phyloP scores from a whole-genome alignment of 2,113 vertebrate species.

The Carassius gibelio region DNA sequence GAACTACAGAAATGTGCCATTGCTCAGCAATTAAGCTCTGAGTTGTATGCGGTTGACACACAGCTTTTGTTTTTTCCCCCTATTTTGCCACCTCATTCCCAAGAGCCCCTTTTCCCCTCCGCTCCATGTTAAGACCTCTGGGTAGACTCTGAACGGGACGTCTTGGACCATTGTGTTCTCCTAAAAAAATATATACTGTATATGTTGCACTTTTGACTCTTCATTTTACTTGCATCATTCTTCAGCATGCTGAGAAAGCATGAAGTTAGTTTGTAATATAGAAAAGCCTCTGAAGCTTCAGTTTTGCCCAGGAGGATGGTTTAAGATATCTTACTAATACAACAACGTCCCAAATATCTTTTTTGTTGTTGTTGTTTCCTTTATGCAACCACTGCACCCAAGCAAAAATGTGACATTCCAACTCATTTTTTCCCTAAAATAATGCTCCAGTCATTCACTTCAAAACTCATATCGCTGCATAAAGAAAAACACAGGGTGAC shows the following conservation, averaged over 20 bases:
- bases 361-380: not conserved
- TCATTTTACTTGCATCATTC: not conserved
- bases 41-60: conserved; percentile 54
- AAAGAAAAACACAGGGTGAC: not conserved
- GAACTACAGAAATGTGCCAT: conserved; percentile 56
- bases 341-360: not conserved
- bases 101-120: not conserved
- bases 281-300: not conserved
- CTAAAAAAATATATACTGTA: not conserved
- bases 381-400: not conserved
- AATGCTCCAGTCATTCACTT: not conserved
- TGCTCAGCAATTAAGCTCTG: conserved; percentile 65
- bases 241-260: conserved; percentile 9
- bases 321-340: conserved; percentile 1
- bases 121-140: not conserved
- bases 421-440: not conserved
- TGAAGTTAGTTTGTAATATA: conserved; percentile 10
- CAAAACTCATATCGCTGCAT: not conserved
- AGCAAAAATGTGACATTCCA: not conserved
- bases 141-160: not conserved
- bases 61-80: conserved; percentile 30
- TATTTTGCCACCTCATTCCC: conserved; percentile 27
- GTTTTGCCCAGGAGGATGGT: conserved; percentile 24
- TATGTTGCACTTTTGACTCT: not conserved
- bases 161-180: not conserved